These are phyloP conservation scores for Dipodomys spectabilis DNA, from an alignment of 2,113 vertebrate genomes.

Conservation along the genomic window DNA sequence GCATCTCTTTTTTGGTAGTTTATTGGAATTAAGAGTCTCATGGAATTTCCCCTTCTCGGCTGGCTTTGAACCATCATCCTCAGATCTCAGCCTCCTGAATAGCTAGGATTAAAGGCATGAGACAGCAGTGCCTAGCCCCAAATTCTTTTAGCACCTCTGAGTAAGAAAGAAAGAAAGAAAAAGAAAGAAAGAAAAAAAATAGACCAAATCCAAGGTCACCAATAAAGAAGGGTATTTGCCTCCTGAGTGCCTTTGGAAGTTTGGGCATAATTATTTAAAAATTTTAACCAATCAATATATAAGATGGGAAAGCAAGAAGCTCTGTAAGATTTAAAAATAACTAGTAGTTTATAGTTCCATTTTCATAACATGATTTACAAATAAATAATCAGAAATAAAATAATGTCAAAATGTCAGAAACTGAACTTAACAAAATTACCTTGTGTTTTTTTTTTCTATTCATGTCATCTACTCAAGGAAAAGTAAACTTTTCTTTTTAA, in stretches of 20 bases:
- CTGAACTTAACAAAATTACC: slow-evolving; percentile 3
- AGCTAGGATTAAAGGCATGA: too few species aligned
- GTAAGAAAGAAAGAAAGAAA: too few species aligned
- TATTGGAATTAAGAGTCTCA: too few species aligned
- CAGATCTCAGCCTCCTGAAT: too few species aligned
- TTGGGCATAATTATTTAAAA: not conserved
- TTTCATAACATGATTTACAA: not conserved
- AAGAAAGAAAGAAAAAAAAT: too few species aligned
- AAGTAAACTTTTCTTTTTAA: not conserved
- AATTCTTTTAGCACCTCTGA: too few species aligned
- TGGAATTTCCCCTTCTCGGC: too few species aligned
- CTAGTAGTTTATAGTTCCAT: slow-evolving; percentile 23
- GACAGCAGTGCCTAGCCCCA: too few species aligned
- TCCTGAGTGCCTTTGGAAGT: not conserved
- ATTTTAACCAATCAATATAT: not conserved
- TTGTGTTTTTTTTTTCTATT: not conserved
- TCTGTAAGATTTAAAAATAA: not conserved
- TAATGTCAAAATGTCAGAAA: slow-evolving; percentile 17
- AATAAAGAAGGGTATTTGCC: not conserved
- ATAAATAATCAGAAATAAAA: not conserved
- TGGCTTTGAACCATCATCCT: too few species aligned
- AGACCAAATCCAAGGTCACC: too few species aligned
- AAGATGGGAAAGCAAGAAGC: not conserved
- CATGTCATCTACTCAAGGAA: not conserved
- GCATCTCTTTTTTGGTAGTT: too few species aligned